Evolutionary conservation across 2,797 vertebrate genomes (phyloP).

Genomic region (Etheostoma nigrum): DNA sequence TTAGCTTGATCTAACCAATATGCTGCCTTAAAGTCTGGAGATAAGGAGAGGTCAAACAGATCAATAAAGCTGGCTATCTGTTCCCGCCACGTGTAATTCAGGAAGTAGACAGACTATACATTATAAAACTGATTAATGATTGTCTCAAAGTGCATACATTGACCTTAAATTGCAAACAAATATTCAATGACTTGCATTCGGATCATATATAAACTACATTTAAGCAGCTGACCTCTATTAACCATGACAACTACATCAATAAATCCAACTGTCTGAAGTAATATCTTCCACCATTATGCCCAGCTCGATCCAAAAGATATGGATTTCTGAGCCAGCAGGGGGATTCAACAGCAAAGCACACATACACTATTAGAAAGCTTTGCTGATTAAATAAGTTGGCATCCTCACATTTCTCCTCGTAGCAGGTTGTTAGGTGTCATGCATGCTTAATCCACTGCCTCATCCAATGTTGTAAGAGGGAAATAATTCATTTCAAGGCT

Average conservation of each 20-base stretch:
- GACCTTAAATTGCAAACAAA: slow-evolving; percentile 10
- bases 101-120: slow-evolving; percentile 1
- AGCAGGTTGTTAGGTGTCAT: slow-evolving; percentile 44
- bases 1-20: slow-evolving; percentile 28
- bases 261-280: slow-evolving; percentile 25
- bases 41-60: slow-evolving; percentile 41
- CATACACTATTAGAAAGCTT: slow-evolving; percentile 18
- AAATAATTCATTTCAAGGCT: slow-evolving; percentile 33
- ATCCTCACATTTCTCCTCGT: slow-evolving; percentile 28
- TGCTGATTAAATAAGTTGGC: slow-evolving; percentile 55
- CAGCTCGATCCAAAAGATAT: slow-evolving; percentile 21
- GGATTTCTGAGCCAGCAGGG: slow-evolving; percentile 35
- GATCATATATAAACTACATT: not conserved
- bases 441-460: slow-evolving; percentile 41
- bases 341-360: slow-evolving; percentile 24
- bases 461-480: slow-evolving; percentile 6
- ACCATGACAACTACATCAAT: slow-evolving; percentile 7
- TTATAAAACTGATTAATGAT: slow-evolving; percentile 18
- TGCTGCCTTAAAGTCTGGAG: slow-evolving; percentile 42
- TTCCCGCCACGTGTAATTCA: slow-evolving; percentile 24
- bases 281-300: slow-evolving; percentile 37
- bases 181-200: not conserved
- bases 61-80: slow-evolving; percentile 60
- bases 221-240: slow-evolving; percentile 11
- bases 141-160: not conserved